Percentiles rank a stretch among this genome's conserved stretches.
phyloP scores from a whole-genome alignment of 2,113 vertebrate genomes.

The Gadus chalcogrammus region DNA sequence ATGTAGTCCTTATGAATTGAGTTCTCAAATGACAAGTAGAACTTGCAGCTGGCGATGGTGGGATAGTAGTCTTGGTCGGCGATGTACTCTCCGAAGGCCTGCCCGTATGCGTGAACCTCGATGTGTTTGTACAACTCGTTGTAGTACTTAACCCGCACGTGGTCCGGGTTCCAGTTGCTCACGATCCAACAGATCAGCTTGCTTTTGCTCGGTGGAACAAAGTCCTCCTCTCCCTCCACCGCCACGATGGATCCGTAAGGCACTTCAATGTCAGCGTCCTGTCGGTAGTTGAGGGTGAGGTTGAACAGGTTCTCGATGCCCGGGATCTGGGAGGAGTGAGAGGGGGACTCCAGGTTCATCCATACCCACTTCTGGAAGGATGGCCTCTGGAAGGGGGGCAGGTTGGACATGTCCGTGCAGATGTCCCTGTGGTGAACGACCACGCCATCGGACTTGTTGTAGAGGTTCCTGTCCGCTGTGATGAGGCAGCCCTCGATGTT shows the following conservation, averaged over 20 bases:
- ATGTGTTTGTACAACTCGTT: constrained; percentile 93
- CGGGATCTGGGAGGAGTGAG: constrained; percentile 86
- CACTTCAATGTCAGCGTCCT: constrained; percentile 95
- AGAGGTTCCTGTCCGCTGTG: constrained; percentile 88
- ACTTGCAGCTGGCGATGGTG: constrained; percentile 92
- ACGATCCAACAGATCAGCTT: constrained; percentile 96
- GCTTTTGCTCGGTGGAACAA: constrained; percentile 91
- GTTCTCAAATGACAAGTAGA: constrained; percentile 96
- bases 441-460: constrained; percentile 89
- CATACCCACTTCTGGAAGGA: constrained; percentile 97
- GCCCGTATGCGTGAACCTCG: constrained; percentile 90
- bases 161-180: constrained; percentile 97
- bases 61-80: constrained; percentile 91
- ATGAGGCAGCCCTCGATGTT: constrained; percentile 89
- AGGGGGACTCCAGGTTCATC: constrained; percentile 98
- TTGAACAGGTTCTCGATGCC: constrained; percentile 94
- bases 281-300: constrained; percentile 90
- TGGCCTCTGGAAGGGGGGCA: constrained; percentile 85
- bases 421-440: constrained; percentile 94
- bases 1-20: constrained; percentile 98
- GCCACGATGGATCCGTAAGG: constrained; percentile 93
- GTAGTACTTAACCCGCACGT: constrained; percentile 93
- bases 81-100: constrained; percentile 89
- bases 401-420: constrained; percentile 86
- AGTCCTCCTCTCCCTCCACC: constrained; percentile 81